These are phyloP conservation scores for Rhagoletis pomonella DNA, from an alignment of 1,140 invertebrate genomes.

Conservation along the genomic window DNA sequence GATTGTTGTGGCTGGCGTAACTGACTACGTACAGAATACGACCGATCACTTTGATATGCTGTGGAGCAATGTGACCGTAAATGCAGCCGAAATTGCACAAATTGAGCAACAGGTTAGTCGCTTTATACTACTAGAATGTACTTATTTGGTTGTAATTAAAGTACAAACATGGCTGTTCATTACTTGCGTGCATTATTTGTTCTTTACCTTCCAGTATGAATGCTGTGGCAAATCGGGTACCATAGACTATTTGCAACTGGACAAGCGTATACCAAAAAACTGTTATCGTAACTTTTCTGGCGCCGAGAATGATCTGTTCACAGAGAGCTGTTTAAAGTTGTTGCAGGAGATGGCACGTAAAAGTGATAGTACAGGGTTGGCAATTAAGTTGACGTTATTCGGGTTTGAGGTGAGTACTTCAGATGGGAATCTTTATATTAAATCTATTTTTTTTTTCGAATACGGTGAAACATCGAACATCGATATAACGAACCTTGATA, in stretches of 20 bases:
- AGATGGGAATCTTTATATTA: background rate
- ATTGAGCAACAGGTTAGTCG: conserved; percentile 64
- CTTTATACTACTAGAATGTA: no score
- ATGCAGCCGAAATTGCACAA: conserved; percentile 61
- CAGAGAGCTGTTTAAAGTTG: conserved; percentile 63
- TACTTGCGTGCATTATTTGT: no score
- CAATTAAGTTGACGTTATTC: conserved; percentile 68
- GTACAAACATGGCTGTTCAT: no score
- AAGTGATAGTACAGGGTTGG: conserved; percentile 65
- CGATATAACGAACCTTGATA: no score
- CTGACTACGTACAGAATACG: conserved; percentile 67
- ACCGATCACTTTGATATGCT: conserved; percentile 62
- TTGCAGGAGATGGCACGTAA: conserved; percentile 65
- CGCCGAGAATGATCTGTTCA: conserved; percentile 58
- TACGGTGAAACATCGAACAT: no score
- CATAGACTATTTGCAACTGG: conserved; percentile 65
- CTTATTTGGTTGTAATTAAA: no score
- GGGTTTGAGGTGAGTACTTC: conserved; percentile 64
- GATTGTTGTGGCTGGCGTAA: conserved; percentile 66
- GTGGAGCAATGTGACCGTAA: conserved; percentile 62
- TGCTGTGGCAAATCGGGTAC: conserved; percentile 65
- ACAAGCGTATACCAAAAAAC: conserved; percentile 62
- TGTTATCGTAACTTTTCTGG: conserved; percentile 63
- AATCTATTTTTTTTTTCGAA: no score
- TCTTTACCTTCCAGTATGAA: conserved; percentile 60